These are phyloP conservation scores for Columbina picui DNA, from an alignment of 2,113 vertebrate species.

Conservation along the genomic window DNA sequence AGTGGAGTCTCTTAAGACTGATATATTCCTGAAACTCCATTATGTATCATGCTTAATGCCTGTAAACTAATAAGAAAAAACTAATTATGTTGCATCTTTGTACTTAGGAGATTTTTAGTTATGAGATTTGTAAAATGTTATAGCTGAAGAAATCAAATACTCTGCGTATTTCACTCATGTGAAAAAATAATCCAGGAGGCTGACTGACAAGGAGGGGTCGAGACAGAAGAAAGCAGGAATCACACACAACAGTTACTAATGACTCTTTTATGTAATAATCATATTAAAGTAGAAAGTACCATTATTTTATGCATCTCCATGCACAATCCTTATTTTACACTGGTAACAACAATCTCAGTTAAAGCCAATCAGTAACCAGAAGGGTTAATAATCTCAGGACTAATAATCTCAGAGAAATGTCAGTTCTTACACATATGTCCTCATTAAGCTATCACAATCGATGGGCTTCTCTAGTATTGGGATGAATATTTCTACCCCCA, in stretches of 20 bases:
- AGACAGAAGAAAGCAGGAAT: background rate
- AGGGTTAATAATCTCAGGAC: background rate
- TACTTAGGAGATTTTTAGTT: background rate
- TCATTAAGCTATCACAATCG: background rate
- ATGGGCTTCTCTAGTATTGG: background rate
- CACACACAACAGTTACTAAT: background rate
- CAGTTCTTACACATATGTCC: background rate
- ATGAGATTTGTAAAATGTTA: background rate
- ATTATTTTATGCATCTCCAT: background rate
- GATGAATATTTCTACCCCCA: background rate
- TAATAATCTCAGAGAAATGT: background rate
- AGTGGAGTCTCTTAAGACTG: constrained; percentile 22
- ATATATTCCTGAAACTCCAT: constrained; percentile 6
- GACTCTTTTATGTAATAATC: background rate
- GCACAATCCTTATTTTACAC: background rate
- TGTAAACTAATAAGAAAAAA: constrained; percentile 39
- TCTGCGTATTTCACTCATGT: background rate
- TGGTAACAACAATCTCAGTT: background rate
- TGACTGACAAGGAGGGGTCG: background rate
- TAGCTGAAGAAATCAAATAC: background rate
- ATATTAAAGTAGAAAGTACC: background rate
- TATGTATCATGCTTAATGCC: background rate
- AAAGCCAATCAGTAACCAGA: background rate
- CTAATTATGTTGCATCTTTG: background rate
- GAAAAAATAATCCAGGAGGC: background rate